phyloP scores from a whole-genome alignment of 1,140 invertebrate genomes.

The Cylas formicarius region DNA sequence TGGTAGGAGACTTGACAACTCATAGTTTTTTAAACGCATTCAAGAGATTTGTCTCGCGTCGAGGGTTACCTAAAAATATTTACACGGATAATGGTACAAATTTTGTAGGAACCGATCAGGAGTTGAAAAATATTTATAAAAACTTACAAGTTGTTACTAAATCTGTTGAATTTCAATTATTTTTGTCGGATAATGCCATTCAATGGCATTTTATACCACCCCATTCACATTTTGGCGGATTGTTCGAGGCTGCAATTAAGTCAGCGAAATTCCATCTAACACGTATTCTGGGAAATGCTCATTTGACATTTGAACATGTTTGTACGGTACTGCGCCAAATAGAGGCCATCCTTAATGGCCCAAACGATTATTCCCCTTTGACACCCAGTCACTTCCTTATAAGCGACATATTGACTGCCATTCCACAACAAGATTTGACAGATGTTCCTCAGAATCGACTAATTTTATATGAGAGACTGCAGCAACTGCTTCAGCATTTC shows the following conservation, averaged over 20 bases:
- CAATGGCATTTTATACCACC: constrained; percentile 43
- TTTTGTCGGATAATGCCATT: too few species aligned
- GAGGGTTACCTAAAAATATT: constrained; percentile 1
- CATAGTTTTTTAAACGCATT: not conserved
- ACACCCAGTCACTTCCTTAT: constrained; percentile 2
- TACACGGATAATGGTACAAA: constrained; percentile 3
- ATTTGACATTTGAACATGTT: constrained; percentile 25
- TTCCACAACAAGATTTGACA: not conserved
- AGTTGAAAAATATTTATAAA: not conserved
- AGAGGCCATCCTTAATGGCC: constrained; percentile 38
- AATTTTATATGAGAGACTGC: not conserved
- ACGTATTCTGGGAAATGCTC: constrained; percentile 15
- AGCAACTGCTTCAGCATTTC: too few species aligned
- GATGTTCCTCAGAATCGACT: not conserved
- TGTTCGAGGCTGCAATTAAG: constrained; percentile 35
- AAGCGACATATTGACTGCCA: not conserved
- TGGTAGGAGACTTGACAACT: not conserved
- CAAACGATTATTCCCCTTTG: not conserved
- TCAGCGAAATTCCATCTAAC: constrained; percentile 27
- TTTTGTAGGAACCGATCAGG: not conserved
- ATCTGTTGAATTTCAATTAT: too few species aligned
- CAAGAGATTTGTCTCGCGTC: not conserved
- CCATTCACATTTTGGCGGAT: constrained; percentile 30
- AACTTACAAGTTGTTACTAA: too few species aligned
- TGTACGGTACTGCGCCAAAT: constrained; percentile 31